A percentile compares a stretch with the other conserved stretches of the same genome.
These are phyloP conservation scores for Masticophis lateralis DNA, from an alignment of 2,797 vertebrate species.

Conservation along the genomic window DNA sequence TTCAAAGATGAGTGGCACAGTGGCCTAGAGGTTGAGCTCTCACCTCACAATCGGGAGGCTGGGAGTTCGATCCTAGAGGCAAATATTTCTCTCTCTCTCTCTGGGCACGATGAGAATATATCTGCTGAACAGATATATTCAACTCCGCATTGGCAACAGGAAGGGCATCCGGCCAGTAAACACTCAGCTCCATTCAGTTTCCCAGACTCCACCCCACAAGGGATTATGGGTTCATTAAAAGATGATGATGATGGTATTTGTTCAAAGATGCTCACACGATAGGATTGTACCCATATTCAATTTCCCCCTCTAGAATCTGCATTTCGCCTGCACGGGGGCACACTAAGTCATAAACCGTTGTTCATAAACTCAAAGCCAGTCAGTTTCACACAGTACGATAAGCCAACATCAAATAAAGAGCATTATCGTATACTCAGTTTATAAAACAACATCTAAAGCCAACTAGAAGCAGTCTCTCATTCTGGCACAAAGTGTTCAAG, in stretches of 20 bases:
- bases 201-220: too few relatives aligned
- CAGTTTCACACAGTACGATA: neutral
- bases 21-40: too few relatives aligned
- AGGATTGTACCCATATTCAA: neutral
- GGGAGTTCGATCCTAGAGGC: too few relatives aligned
- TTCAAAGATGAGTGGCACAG: neutral
- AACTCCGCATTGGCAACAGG: too few relatives aligned
- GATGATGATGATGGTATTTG: too few relatives aligned
- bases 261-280: neutral
- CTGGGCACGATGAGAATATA: too few relatives aligned
- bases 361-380: neutral
- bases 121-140: too few relatives aligned
- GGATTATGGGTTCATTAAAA: too few relatives aligned
- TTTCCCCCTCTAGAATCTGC: neutral
- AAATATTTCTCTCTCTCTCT: too few relatives aligned
- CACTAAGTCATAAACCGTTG: neutral
- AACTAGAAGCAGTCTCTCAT: neutral
- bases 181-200: too few relatives aligned
- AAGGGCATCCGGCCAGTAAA: too few relatives aligned
- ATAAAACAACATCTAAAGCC: neutral
- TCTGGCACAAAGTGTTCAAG: neutral
- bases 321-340: neutral
- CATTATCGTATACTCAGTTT: neutral
- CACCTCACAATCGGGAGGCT: too few relatives aligned
- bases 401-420: neutral